Evolutionary conservation across 2,113 vertebrate genomes (phyloP).

Genomic region (Probosciger aterrimus): DNA sequence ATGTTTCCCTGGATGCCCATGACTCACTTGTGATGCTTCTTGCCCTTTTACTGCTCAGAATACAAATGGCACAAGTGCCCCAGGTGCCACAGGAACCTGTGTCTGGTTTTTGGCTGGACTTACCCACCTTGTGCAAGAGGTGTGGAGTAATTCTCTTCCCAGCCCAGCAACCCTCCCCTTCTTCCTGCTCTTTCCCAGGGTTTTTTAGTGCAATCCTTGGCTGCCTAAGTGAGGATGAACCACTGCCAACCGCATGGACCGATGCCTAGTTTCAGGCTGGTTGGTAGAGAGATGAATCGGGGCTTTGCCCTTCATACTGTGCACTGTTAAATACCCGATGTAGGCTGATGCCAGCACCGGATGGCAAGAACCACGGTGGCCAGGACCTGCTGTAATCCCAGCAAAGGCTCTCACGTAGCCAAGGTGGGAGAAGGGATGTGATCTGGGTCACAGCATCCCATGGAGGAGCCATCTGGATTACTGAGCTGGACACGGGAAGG

Average conservation of each 20-base stretch:
- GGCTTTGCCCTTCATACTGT: neutral
- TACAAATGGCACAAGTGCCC: neutral
- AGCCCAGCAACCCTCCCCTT: neutral
- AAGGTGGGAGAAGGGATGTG: neutral
- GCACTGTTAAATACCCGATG: neutral
- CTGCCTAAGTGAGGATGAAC: neutral
- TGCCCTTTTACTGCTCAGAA: too few relatives aligned
- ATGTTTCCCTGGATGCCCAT: accelerated
- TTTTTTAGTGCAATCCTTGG: neutral
- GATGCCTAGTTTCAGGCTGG: neutral
- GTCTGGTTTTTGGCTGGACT: neutral
- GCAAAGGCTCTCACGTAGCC: neutral
- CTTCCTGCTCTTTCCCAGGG: neutral
- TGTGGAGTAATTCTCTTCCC: neutral
- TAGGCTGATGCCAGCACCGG: neutral
- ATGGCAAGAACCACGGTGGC: neutral
- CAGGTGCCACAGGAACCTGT: accelerated
- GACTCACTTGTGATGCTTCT: neutral
- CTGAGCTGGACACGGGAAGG: neutral
- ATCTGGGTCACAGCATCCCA: neutral
- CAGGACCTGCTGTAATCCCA: neutral
- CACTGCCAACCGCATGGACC: neutral
- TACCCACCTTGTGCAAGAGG: neutral
- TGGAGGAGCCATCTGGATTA: neutral
- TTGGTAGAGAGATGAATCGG: neutral